phyloP scores from a whole-genome alignment of 2,888 invertebrate genomes.

The Hemaris fuciformis region DNA sequence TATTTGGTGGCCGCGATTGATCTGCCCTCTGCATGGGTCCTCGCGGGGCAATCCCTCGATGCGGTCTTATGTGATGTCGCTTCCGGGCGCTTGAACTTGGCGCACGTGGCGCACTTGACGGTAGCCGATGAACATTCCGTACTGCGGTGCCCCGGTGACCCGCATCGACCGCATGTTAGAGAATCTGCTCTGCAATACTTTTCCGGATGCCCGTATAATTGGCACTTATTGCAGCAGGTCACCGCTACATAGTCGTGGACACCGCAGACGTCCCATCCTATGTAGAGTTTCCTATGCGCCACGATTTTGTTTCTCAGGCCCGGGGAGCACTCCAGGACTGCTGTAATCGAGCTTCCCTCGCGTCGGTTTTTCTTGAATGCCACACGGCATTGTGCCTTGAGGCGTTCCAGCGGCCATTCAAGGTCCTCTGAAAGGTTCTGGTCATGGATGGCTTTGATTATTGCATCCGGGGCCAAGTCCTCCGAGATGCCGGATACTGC shows the following conservation, averaged over 20 bases:
- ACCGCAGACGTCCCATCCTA: constrained; percentile 8
- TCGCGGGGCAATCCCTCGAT: constrained; percentile 23
- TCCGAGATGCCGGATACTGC: background rate
- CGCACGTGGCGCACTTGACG: constrained; percentile 30
- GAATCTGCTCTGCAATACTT: constrained; percentile 25
- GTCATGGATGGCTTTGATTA: background rate
- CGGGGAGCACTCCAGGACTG: constrained; percentile 9
- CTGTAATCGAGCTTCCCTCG: background rate
- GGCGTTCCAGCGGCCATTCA: background rate
- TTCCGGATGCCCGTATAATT: constrained; percentile 39
- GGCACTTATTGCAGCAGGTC: constrained; percentile 35
- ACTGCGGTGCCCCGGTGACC: constrained; percentile 21
- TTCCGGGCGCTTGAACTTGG: constrained; percentile 17
- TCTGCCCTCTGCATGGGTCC: constrained; percentile 21
- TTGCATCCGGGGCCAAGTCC: background rate
- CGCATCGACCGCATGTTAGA: constrained; percentile 27
- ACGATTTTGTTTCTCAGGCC: background rate
- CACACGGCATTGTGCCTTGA: background rate
- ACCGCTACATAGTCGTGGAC: background rate
- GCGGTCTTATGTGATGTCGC: constrained; percentile 21
- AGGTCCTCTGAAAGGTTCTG: background rate
- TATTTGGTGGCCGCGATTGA: background rate
- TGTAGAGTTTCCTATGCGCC: background rate
- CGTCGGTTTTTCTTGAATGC: background rate
- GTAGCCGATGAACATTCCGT: constrained; percentile 14